Percentiles rank a stretch among this genome's conserved stretches.
Conservation (phyloP, 2,888 invertebrate species). For the Gryllus longicercus region DNA sequence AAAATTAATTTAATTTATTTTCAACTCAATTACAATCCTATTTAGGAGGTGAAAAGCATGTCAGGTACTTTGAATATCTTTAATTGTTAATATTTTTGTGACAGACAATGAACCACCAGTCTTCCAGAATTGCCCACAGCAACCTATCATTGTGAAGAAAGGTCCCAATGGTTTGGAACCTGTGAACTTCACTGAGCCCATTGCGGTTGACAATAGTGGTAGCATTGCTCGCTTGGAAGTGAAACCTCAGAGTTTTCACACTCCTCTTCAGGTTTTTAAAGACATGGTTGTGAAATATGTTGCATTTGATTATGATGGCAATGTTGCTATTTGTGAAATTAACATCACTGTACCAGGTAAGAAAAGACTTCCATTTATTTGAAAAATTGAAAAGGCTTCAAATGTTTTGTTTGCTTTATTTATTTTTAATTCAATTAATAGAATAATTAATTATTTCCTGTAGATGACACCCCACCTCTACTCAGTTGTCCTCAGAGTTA, state of each 20-base stretch:
- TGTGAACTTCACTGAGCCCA: constrained; percentile 89
- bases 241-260: constrained; percentile 85
- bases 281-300: constrained; percentile 92
- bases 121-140: constrained; percentile 93
- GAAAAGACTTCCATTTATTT: constrained; percentile 31
- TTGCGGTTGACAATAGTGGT: constrained; percentile 92
- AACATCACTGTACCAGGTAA: constrained; percentile 83
- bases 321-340: constrained; percentile 94
- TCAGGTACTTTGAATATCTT: too few species aligned
- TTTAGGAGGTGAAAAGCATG: background rate
- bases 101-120: constrained; percentile 91
- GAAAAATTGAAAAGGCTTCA: background rate
- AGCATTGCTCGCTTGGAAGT: constrained; percentile 90
- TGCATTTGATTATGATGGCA: constrained; percentile 95
- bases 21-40: constrained; percentile 18
- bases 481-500: constrained; percentile 91
- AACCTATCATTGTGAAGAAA: constrained; percentile 83
- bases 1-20: background rate
- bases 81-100: background rate
- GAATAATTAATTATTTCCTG: constrained; percentile 22
- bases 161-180: constrained; percentile 82
- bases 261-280: constrained; percentile 82
- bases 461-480: constrained; percentile 84
- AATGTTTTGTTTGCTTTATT: background rate
- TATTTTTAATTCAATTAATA: background rate